Base-by-base conservation (phyloP, 2,888 invertebrate species). In the Reticulitermes lucifugus region DNA sequence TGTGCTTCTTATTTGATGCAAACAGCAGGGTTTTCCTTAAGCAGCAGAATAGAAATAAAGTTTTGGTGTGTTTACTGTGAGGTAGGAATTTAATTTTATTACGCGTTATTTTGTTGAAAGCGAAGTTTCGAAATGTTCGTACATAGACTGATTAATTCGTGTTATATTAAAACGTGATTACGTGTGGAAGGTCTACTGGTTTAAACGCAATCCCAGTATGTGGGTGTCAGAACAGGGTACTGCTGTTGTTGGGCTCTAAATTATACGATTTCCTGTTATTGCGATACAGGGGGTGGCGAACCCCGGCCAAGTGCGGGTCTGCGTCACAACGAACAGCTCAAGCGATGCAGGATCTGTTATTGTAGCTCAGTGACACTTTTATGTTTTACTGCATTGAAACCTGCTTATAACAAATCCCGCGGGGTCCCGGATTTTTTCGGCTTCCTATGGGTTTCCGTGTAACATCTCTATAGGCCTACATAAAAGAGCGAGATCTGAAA, bases 211-310 rank as follows among this genome's bases (percentile, higher is more conserved):
- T 77, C 77, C 77, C n/a, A 46, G 46, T 14, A 46, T 46, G 21
- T 41, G 73, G 25, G 21, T 73, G 35, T 41, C 55, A 55, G 55
- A 55, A 55, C 14, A 18, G 55, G 18, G 14, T 6, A 29, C 25
- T 41, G 71, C 71, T 71, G 71, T 9, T 4, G 46, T 2, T 41
- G 18, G 43, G 75, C 18, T 75, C 75, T 43, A 21, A 75, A 75
- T 43, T 75, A 75, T 46, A 43, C 51, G 77, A 51, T 46, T 43
- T n/a, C 46, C 41, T 51, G 77, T 77, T 77, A 46, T 77, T 46
- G 46, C 25, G 5, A 5, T 65, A 12, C 65, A 25, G 55, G 55
- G 46, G 46, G 12, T 9, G 46, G 46, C 10, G 46, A 46, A 46
- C 12, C 46, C 46, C 46, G 46, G 9, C 12, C 10, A 6, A 6